Percentiles rank a stretch among this genome's conserved stretches.
These are phyloP conservation scores for Amazona finschi DNA, from an alignment of 2,797 vertebrate genomes.

Conservation along the genomic window DNA sequence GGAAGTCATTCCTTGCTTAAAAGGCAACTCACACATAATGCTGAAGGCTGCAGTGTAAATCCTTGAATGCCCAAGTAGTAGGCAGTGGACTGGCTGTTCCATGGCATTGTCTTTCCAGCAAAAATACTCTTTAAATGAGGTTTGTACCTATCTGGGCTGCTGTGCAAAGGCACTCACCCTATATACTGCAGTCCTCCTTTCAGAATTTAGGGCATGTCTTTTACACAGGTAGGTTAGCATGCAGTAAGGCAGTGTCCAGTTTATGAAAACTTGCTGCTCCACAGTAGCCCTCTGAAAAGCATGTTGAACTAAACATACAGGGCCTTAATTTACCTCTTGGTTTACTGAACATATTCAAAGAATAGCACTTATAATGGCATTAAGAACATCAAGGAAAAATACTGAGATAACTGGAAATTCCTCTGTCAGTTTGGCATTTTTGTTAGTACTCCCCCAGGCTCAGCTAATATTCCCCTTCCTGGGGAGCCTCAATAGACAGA, in stretches of 20 bases:
- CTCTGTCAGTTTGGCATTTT: neutral
- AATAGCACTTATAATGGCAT: rapidly evolving
- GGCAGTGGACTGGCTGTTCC: neutral
- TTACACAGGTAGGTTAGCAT: neutral
- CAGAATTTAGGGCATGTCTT: neutral
- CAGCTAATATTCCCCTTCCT: neutral
- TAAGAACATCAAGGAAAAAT: neutral
- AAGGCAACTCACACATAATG: rapidly evolving
- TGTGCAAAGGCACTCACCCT: neutral
- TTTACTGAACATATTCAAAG: neutral
- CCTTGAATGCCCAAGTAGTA: neutral
- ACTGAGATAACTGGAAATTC: neutral
- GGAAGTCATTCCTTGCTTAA: neutral
- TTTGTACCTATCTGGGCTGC: neutral
- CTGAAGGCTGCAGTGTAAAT: neutral
- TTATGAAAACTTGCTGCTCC: neutral
- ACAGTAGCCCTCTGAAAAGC: neutral
- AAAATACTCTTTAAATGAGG: rapidly evolving
- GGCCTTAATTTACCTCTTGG: neutral
- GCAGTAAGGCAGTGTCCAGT: neutral
- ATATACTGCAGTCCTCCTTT: neutral
- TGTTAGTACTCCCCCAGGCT: neutral
- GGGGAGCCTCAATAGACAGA: neutral
- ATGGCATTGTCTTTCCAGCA: neutral
- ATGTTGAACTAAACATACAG: neutral